Conservation (phyloP, 2,113 vertebrate species). For the Neodontobutis hainanensis region DNA sequence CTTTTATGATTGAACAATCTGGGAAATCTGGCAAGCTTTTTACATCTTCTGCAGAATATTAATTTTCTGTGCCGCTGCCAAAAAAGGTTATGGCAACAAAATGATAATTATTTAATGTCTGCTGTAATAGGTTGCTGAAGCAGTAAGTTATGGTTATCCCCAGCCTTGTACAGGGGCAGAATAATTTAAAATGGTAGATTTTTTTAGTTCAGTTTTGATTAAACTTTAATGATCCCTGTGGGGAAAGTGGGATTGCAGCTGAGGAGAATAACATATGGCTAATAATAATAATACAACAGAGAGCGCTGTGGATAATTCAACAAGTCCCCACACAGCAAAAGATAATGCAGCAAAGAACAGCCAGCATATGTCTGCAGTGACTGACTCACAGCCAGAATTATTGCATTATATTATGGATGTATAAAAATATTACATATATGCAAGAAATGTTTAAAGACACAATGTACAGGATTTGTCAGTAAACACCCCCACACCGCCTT, state of each 20-base stretch:
- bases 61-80: constrained; percentile 25
- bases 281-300: constrained; percentile 60
- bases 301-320: constrained; percentile 55
- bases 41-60: constrained; percentile 31
- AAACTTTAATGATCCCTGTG: constrained; percentile 64
- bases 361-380: constrained; percentile 34
- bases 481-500: not conserved
- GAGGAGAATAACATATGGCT: constrained; percentile 58
- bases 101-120: constrained; percentile 49
- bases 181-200: constrained; percentile 60
- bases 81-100: constrained; percentile 32
- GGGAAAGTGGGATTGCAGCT: constrained; percentile 42
- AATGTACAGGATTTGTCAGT: not conserved
- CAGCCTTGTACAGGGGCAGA: constrained; percentile 39
- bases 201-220: constrained; percentile 61
- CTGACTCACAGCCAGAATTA: not conserved
- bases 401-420: not conserved
- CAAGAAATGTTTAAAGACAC: not conserved
- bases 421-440: not conserved
- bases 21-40: not conserved
- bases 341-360: constrained; percentile 41
- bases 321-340: constrained; percentile 46
- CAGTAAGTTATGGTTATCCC: constrained; percentile 35
- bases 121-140: constrained; percentile 37
- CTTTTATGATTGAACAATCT: constrained; percentile 8